Evolutionary conservation across 2,888 invertebrate genomes (phyloP).

Genomic region (Drosophila phalerata): DNA sequence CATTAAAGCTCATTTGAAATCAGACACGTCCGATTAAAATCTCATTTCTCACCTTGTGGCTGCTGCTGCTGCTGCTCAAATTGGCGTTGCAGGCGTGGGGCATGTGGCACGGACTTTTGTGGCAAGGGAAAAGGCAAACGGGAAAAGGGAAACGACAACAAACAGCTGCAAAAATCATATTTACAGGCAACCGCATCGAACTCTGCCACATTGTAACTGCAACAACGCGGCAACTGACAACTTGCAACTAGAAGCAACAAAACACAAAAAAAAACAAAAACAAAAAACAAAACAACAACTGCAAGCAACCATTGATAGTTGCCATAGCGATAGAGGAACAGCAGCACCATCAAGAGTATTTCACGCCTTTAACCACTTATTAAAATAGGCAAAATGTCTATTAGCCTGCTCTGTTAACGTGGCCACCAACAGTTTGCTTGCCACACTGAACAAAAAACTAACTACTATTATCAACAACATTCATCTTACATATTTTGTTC

Average conservation of each 20-base stretch:
- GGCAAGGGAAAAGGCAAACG: neutral
- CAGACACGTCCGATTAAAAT: constrained; percentile 86
- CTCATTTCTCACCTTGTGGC: constrained; percentile 86
- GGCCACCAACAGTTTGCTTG: constrained; percentile 37
- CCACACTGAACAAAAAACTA: too few species aligned
- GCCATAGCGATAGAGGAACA: constrained; percentile 61
- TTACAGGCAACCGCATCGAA: constrained; percentile 45
- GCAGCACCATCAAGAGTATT: constrained; percentile 55
- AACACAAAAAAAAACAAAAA: neutral
- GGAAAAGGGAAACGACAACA: constrained; percentile 51
- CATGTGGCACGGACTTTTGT: constrained; percentile 10
- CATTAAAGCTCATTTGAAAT: constrained; percentile 86
- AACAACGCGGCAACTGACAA: constrained; percentile 35
- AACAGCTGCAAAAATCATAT: constrained; percentile 77
- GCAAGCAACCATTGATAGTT: constrained; percentile 59
- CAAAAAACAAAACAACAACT: neutral
- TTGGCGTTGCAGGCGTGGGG: constrained; percentile 41
- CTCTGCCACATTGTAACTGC: constrained; percentile 25
- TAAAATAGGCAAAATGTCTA: constrained; percentile 82
- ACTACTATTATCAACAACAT: too few species aligned
- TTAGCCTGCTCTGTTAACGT: constrained; percentile 56
- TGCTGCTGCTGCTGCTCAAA: constrained; percentile 72
- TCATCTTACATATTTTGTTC: too few species aligned
- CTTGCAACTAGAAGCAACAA: constrained; percentile 15
- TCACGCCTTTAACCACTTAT: constrained; percentile 82